Evolutionary conservation across 2,797 vertebrate species (phyloP).

Genomic region (Sylvia borin): DNA sequence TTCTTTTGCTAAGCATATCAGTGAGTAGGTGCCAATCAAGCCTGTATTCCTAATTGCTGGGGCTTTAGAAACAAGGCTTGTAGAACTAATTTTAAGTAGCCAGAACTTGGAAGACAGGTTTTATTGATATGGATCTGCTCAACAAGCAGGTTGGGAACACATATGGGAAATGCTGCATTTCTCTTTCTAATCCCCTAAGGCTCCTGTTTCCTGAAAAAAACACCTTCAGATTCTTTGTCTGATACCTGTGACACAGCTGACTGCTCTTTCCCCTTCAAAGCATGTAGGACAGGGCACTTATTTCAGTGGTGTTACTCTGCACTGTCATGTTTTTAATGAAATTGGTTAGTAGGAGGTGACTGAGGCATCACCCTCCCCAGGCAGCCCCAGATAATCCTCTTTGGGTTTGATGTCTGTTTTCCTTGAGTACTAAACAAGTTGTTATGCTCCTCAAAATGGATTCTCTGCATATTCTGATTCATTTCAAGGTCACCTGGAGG

Average conservation of each 20-base stretch:
- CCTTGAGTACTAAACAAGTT: not conserved
- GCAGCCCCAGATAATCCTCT: not conserved
- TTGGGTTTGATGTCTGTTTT: conserved; percentile 1
- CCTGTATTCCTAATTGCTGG: not conserved
- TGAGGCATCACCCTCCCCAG: not conserved
- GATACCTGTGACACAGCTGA: not conserved
- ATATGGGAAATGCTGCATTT: not conserved
- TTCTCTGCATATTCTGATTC: not conserved
- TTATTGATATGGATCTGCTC: conserved; percentile 27
- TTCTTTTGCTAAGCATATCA: not conserved
- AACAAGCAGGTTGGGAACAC: not conserved
- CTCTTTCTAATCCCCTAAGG: not conserved
- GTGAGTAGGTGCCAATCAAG: not conserved
- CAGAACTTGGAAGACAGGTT: conserved; percentile 15
- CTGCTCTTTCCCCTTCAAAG: not conserved
- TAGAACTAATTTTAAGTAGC: not conserved
- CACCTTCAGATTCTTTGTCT: not conserved
- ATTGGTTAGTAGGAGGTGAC: not conserved
- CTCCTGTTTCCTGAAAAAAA: conserved; percentile 27
- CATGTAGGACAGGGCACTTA: not conserved
- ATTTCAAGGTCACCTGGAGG: conserved; percentile 54
- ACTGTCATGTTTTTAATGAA: not conserved
- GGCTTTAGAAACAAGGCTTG: not conserved
- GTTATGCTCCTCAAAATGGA: not conserved
- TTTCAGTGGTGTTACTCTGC: not conserved